Evolutionary conservation across 2,888 invertebrate species (phyloP).

Genomic region (Fragum sueziense): DNA sequence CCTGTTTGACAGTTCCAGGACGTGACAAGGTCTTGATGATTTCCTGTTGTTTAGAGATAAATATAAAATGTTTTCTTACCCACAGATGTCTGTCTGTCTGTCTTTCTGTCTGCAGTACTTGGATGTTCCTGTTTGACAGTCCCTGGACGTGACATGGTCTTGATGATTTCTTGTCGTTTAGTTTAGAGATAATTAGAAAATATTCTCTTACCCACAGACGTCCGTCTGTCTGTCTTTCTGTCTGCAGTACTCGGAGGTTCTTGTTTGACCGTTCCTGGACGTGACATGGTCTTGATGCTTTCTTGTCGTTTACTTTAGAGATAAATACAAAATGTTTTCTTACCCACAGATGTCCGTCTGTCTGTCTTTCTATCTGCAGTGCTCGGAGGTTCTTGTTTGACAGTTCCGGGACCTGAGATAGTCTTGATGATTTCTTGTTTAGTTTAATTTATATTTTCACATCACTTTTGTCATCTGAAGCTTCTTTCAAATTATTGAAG

Average conservation of each 20-base stretch:
- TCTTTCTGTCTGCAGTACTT: constrained; percentile 46
- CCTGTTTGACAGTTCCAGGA: constrained; percentile 46
- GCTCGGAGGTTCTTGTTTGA: constrained; percentile 37
- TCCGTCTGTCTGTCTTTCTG: constrained; percentile 40
- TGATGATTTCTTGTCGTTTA: constrained; percentile 65
- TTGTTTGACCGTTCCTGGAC: constrained; percentile 49
- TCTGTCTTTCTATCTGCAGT: constrained; percentile 53
- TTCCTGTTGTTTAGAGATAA: constrained; percentile 64
- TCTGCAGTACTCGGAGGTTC: constrained; percentile 47
- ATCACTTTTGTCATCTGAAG: no score
- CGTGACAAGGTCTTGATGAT: constrained; percentile 60
- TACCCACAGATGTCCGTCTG: constrained; percentile 46
- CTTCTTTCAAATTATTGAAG: no score
- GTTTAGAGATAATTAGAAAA: no score
- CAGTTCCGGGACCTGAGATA: constrained; percentile 58
- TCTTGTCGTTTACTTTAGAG: constrained; percentile 65
- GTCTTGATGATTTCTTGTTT: constrained; percentile 31
- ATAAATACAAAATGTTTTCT: neutral
- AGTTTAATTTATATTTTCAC: no score
- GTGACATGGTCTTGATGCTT: constrained; percentile 58
- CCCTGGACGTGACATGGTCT: constrained; percentile 57
- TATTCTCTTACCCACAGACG: constrained; percentile 41
- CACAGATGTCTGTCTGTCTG: constrained; percentile 44
- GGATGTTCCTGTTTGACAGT: constrained; percentile 45
- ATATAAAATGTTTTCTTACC: constrained; percentile 14